Evolutionary conservation across 1,140 invertebrate species (phyloP).

Genomic region (Calephelis virginiensis): DNA sequence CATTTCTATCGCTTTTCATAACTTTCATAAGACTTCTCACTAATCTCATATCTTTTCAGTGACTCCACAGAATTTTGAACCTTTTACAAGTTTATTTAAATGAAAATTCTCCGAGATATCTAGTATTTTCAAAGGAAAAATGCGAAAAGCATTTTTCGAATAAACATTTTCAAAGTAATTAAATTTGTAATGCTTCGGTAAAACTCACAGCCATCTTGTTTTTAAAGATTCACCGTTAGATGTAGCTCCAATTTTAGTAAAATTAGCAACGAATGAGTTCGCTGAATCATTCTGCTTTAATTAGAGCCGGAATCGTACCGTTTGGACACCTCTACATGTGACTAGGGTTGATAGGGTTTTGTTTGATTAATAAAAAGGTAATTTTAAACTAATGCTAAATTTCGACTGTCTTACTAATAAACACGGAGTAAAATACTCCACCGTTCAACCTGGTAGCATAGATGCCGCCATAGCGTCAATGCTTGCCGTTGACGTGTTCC

Average conservation of each 20-base stretch:
- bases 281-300: conserved; percentile 63
- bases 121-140: background rate
- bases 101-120: background rate
- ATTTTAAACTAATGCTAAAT: too few species aligned
- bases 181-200: conserved; percentile 12
- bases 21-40: too few species aligned
- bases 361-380: too few species aligned
- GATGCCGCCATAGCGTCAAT: too few species aligned
- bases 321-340: conserved; percentile 51
- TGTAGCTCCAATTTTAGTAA: conserved; percentile 31
- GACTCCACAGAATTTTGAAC: too few species aligned
- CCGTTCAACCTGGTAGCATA: too few species aligned
- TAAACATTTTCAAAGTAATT: conserved; percentile 8
- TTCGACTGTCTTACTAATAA: too few species aligned
- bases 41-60: too few species aligned
- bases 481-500: too few species aligned
- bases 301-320: conserved; percentile 63
- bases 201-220: background rate
- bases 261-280: conserved; percentile 46
- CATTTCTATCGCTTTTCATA: too few species aligned
- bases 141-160: background rate
- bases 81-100: too few species aligned
- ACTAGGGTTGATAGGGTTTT: conserved; percentile 19
- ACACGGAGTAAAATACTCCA: too few species aligned
- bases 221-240: conserved; percentile 1